phyloP scores from a whole-genome alignment of 2,113 vertebrate species.

The Brachyhypopomus gauderio region DNA sequence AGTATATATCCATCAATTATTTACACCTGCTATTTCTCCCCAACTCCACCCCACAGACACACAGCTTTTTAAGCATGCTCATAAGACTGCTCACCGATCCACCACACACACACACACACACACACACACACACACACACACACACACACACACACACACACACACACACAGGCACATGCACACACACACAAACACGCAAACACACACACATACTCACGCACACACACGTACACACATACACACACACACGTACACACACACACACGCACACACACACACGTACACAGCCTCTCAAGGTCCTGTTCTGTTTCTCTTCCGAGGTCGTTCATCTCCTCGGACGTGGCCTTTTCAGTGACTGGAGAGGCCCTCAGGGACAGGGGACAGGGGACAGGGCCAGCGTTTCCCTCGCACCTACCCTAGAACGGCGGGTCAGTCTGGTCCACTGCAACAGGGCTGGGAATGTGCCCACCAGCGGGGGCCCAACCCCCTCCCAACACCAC shows the following conservation, averaged over 20 bases:
- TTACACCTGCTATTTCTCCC: conserved; percentile 44
- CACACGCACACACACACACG: conserved; percentile 8
- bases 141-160: too few species aligned
- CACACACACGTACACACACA: background rate
- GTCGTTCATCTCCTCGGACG: conserved; percentile 62
- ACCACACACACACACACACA: background rate
- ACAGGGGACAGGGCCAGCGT: conserved; percentile 25
- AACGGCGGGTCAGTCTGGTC: conserved; percentile 31
- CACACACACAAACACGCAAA: too few species aligned
- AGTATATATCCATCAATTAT: conserved; percentile 54
- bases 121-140: conserved; percentile 5
- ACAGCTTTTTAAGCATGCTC: conserved; percentile 24
- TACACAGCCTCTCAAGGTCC: conserved; percentile 27
- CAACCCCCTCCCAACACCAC: conserved; percentile 12
- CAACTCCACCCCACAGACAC: conserved; percentile 23
- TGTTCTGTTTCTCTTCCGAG: conserved; percentile 39
- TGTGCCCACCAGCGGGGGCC: conserved; percentile 51
- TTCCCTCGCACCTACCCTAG: conserved; percentile 38
- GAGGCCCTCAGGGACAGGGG: conserved; percentile 29
- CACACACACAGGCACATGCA: too few species aligned
- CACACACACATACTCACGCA: too few species aligned
- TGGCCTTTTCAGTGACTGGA: conserved; percentile 46
- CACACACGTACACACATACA: background rate
- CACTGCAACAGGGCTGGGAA: conserved; percentile 33
- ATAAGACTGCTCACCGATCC: background rate